phyloP scores from a whole-genome alignment of 2,113 vertebrate genomes.

The Nycticorax nycticorax region DNA sequence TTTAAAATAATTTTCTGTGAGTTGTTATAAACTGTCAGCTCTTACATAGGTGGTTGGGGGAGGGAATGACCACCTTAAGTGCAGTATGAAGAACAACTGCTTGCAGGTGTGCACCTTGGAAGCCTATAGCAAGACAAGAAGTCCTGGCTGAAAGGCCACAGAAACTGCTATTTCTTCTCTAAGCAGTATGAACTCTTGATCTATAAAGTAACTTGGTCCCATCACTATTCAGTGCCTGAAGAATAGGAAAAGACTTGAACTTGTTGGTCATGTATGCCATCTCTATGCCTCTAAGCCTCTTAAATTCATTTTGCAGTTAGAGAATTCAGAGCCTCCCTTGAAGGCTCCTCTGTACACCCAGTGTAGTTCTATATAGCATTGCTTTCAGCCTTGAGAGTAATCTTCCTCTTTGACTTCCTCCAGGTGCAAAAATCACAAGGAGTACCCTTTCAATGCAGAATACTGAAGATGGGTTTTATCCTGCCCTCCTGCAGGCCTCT shows the following conservation, averaged over 20 bases:
- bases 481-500: not conserved
- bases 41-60: not conserved
- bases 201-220: not conserved
- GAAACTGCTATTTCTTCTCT: not conserved
- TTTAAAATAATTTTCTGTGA: not conserved
- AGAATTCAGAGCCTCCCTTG: not conserved
- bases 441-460: slow-evolving; percentile 70
- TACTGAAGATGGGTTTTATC: slow-evolving; percentile 1
- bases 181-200: not conserved
- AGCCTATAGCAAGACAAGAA: not conserved
- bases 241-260: not conserved
- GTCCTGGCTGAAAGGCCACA: not conserved
- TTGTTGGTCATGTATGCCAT: not conserved
- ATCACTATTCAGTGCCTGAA: not conserved
- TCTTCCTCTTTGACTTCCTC: not conserved
- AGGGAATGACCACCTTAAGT: not conserved
- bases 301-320: not conserved
- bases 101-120: not conserved
- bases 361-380: not conserved
- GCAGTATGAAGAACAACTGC: not conserved
- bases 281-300: not conserved
- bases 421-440: slow-evolving; percentile 66
- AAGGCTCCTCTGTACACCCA: not conserved
- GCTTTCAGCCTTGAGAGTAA: not conserved
- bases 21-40: not conserved